These are phyloP conservation scores for Alloscopus bannaensis DNA, from an alignment of 2,888 invertebrate genomes.

Conservation along the genomic window DNA sequence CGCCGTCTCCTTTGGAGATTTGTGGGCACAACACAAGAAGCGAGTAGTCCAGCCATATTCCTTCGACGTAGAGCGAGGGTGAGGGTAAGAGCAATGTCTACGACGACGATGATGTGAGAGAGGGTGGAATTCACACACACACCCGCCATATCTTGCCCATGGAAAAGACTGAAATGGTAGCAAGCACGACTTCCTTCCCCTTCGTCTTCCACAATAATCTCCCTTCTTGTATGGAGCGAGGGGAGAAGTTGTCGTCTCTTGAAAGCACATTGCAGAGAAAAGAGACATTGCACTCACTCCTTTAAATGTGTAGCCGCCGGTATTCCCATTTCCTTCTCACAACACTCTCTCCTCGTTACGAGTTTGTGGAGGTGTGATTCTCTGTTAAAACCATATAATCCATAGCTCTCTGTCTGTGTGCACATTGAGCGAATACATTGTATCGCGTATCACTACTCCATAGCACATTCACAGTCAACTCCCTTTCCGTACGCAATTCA, in stretches of 20 bases:
- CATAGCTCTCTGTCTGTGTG: too few species aligned
- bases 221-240: conserved; percentile 2
- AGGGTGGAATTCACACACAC: conserved; percentile 44
- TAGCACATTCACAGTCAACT: not conserved
- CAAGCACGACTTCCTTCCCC: conserved; percentile 34
- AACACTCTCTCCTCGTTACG: conserved; percentile 6
- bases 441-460: too few species aligned
- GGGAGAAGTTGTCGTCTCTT: too few species aligned
- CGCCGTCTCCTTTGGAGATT: conserved; percentile 58
- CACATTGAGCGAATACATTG: too few species aligned
- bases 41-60: too few species aligned
- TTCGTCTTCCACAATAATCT: not conserved
- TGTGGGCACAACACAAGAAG: conserved; percentile 37
- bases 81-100: conserved; percentile 24
- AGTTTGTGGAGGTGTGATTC: conserved; percentile 52
- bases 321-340: conserved; percentile 57
- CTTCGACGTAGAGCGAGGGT: conserved; percentile 44
- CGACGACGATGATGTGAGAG: conserved; percentile 35
- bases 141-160: conserved; percentile 38
- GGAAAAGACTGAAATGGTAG: conserved; percentile 51
- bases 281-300: conserved; percentile 1
- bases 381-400: conserved; percentile 52
- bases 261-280: conserved; percentile 50
- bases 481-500: not conserved
- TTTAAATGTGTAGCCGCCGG: conserved; percentile 35